Conservation (phyloP, 2,113 vertebrate species). For the Spheniscus mendiculus region DNA sequence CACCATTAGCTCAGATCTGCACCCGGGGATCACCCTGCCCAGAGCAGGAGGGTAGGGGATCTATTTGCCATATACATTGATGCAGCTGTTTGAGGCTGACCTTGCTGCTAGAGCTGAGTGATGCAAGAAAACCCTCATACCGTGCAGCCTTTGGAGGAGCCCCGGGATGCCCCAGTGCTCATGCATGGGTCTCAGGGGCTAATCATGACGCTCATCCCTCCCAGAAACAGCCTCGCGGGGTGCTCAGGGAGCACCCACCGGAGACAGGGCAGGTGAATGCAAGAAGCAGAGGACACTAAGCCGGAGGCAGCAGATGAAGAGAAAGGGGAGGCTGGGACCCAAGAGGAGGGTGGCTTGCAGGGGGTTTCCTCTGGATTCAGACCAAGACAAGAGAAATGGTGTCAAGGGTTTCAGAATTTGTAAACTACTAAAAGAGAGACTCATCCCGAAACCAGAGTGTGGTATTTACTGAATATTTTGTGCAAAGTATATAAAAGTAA, state of each 20-base stretch:
- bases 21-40: neutral
- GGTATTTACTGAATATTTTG: neutral
- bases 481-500: neutral
- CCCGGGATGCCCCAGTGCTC: accelerated
- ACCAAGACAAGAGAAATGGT: neutral
- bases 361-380: neutral
- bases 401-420: neutral
- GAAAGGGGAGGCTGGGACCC: neutral
- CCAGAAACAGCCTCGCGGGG: neutral
- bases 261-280: too few relatives aligned
- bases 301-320: neutral
- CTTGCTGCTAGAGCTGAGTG: neutral
- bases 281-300: neutral
- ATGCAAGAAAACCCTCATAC: neutral
- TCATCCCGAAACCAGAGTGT: neutral
- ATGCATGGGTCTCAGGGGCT: neutral
- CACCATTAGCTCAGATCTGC: neutral
- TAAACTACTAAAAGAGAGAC: neutral
- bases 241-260: neutral
- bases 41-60: neutral
- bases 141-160: accelerated
- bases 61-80: neutral
- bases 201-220: neutral
- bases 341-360: neutral
- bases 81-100: neutral